Evolutionary conservation across 1,140 invertebrate genomes (phyloP).

Genomic region (Pseudomyrmex gracilis): DNA sequence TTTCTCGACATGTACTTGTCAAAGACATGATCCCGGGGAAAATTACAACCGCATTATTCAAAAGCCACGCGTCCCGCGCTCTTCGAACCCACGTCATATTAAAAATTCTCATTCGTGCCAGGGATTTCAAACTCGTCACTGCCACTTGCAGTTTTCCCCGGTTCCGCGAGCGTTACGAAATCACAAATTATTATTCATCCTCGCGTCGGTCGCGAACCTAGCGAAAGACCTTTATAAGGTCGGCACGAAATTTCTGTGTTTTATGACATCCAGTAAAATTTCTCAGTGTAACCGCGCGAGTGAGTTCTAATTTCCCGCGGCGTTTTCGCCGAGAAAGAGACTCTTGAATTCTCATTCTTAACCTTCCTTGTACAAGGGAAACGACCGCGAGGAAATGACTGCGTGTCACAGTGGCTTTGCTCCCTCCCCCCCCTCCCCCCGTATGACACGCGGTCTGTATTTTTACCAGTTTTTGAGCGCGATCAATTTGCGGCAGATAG

Average conservation of each 20-base stretch:
- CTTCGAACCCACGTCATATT: conserved; percentile 37
- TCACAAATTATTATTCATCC: conserved; percentile 67
- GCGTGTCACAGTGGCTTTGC: too few relatives aligned
- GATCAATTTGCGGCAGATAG: neutral
- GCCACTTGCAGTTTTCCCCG: conserved; percentile 40
- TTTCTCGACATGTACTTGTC: neutral
- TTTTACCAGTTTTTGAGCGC: neutral
- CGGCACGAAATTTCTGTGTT: conserved; percentile 46
- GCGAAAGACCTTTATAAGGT: conserved; percentile 60
- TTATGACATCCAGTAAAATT: conserved; percentile 55
- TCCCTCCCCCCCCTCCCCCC: too few relatives aligned
- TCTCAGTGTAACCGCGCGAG: neutral
- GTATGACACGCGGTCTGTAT: neutral
- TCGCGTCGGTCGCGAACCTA: conserved; percentile 30
- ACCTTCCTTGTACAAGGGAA: neutral
- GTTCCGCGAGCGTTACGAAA: conserved; percentile 40
- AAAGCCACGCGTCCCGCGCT: neutral
- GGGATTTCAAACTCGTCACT: conserved; percentile 51
- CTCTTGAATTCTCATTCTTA: conserved; percentile 11
- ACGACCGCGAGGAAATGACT: neutral
- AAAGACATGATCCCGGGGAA: neutral
- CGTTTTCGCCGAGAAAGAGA: neutral
- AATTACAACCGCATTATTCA: conserved; percentile 1
- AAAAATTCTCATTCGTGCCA: conserved; percentile 50
- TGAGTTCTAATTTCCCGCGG: conserved; percentile 33